Base-by-base conservation (phyloP, 2,888 invertebrate species). In the Xestoiulus laeticollis region DNA sequence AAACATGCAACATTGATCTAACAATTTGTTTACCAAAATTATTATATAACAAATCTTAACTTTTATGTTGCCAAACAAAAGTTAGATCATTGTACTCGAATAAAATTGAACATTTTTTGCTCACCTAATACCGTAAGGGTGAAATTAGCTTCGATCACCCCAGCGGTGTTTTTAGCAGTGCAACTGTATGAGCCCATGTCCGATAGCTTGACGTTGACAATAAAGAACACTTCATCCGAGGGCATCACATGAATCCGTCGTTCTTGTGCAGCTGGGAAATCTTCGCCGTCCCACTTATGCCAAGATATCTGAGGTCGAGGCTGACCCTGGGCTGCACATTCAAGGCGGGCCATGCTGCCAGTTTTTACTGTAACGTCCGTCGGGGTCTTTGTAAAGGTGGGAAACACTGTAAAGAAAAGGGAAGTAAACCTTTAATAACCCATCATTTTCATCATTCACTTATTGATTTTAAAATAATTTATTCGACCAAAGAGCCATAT, bases 161-260 rank as follows among this genome's bases (percentile, higher is more conserved):
- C 99, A 19, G 98, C 98, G 83, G 95, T 94, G 92, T 98, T 99
- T 91, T 95, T 95, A 0, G 98, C 99, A 10, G 96, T 97, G 92
- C 98, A 99, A 87, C 96, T 97, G 91, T 99, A 99, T 44, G 97
- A 94, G 0, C 99, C 99, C 92, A 96, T 96, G 91, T 99, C 99
- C 53, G 94, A 94, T 0, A 95, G 94, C 92, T 97, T 97, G 32
- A 97, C 96, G 92, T 97, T 95, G n/a, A 97, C 94, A 90, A 99
- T 98, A 91, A 97, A 97, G 91, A 98, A 97, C 1, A 96, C 95
- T 92, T 98, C 96, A 91, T 98, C 98, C 44, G 95, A 95, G 0
- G 97, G 96, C 94, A 97, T 96, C 85, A 98, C 96, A 92, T 96
- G 96, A 95, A 99, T 96, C 59, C 98, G 94, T 84, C 98, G 94